Conservation (phyloP, 2,888 invertebrate genomes). For the Rhodophaea formosa region DNA sequence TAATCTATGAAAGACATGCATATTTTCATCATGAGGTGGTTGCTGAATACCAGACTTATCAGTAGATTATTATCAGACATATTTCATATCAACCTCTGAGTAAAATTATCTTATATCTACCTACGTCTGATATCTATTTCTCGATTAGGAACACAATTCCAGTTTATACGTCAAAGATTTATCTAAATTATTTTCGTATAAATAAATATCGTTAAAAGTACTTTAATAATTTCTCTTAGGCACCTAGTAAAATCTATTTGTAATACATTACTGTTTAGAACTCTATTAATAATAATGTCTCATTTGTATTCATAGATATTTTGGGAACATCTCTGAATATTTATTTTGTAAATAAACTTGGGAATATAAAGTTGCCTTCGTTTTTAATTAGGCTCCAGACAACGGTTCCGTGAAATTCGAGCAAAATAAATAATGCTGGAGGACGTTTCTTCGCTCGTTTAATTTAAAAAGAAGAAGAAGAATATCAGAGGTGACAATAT, state of each 20-base stretch:
- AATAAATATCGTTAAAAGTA: too few relatives aligned
- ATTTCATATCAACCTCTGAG: background rate
- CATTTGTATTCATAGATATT: background rate
- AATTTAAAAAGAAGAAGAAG: conserved; percentile 19
- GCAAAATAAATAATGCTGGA: conserved; percentile 23
- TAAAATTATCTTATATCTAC: background rate
- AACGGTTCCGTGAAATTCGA: conserved; percentile 26
- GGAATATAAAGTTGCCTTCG: conserved; percentile 8
- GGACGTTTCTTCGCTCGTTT: conserved; percentile 7
- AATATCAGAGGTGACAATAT: background rate
- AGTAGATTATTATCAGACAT: background rate
- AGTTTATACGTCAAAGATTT: too few relatives aligned
- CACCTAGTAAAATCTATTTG: too few relatives aligned
- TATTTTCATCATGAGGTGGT: background rate
- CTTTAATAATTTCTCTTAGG: too few relatives aligned
- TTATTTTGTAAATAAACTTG: background rate
- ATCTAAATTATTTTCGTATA: too few relatives aligned
- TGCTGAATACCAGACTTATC: background rate
- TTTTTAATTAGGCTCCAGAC: conserved; percentile 27
- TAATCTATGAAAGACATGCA: background rate
- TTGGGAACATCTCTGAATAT: background rate
- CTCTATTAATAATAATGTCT: background rate
- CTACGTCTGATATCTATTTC: too few relatives aligned
- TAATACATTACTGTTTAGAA: too few relatives aligned
- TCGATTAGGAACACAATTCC: too few relatives aligned